A percentile compares a stretch with the other conserved stretches of the same genome.
These are phyloP conservation scores for Scaptomyza graminum DNA, from an alignment of 1,140 invertebrate genomes.

Conservation along the genomic window DNA sequence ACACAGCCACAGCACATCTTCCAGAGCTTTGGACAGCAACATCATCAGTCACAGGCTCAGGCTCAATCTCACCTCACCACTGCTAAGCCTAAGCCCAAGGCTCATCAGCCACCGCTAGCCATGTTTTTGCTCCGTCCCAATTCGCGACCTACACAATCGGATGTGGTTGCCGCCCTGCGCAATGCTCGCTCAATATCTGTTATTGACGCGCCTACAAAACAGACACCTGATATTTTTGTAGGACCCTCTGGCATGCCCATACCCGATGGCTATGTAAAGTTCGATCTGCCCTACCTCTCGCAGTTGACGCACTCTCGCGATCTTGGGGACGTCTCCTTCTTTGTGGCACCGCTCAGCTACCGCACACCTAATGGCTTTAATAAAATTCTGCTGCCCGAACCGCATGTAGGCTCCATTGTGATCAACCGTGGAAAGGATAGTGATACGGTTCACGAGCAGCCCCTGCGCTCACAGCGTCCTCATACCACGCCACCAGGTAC, in stretches of 20 bases:
- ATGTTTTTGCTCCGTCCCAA: constrained; percentile 88
- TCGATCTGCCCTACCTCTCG: constrained; percentile 92
- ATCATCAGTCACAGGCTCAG: constrained; percentile 37
- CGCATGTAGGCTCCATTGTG: constrained; percentile 93
- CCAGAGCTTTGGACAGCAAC: constrained; percentile 73
- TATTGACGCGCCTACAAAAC: constrained; percentile 88
- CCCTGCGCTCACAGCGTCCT: constrained; percentile 49
- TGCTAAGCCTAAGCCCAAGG: constrained; percentile 86
- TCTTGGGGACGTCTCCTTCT: constrained; percentile 90
- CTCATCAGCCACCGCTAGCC: constrained; percentile 92
- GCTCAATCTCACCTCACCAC: constrained; percentile 56
- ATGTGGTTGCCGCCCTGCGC: constrained; percentile 88
- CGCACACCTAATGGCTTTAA: constrained; percentile 91
- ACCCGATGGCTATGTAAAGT: constrained; percentile 90
- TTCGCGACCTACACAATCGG: constrained; percentile 86
- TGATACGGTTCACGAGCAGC: constrained; percentile 38
- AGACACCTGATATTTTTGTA: constrained; percentile 90
- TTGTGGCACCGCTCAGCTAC: constrained; percentile 92
- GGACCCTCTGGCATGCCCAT: constrained; percentile 89
- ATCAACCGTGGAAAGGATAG: constrained; percentile 85
- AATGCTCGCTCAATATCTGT: constrained; percentile 90
- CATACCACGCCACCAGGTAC: constrained; percentile 37
- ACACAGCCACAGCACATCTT: constrained; percentile 84
- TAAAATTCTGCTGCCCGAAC: constrained; percentile 92
- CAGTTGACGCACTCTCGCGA: constrained; percentile 88